Evolutionary conservation across 2,113 vertebrate species (phyloP).

Genomic region (Istiophorus platypterus): DNA sequence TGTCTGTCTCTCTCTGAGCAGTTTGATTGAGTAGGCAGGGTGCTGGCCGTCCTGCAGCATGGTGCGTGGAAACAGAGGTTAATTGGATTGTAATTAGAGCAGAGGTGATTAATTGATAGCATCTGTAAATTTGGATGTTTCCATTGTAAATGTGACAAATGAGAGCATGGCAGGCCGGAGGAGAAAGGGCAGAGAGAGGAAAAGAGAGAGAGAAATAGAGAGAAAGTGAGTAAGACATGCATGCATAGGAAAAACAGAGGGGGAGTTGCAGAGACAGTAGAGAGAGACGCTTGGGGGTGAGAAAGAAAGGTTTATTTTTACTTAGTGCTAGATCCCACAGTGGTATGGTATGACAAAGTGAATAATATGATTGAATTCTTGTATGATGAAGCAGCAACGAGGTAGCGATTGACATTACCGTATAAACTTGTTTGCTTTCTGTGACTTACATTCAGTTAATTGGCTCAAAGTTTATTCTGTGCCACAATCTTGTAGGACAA

Average conservation of each 20-base stretch:
- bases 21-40: conserved; percentile 75
- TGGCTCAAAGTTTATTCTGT: conserved; percentile 2
- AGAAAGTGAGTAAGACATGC: neutral
- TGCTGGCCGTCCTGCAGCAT: conserved; percentile 77
- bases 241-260: neutral
- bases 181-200: conserved; percentile 67
- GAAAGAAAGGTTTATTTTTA: conserved; percentile 41
- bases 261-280: neutral
- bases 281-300: conserved; percentile 4
- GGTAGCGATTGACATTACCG: conserved; percentile 11
- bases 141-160: conserved; percentile 87
- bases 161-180: conserved; percentile 72
- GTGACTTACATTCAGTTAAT: neutral
- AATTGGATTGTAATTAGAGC: conserved; percentile 88
- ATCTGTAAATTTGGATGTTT: conserved; percentile 88
- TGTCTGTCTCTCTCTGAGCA: conserved; percentile 62
- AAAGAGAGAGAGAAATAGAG: conserved; percentile 24
- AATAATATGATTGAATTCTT: conserved; percentile 45
- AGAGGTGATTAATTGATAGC: conserved; percentile 87
- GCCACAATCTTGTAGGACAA: neutral
- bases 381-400: conserved; percentile 26
- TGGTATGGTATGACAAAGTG: conserved; percentile 18
- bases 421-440: conserved; percentile 16
- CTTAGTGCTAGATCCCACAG: conserved; percentile 25
- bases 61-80: conserved; percentile 82